Percentiles rank a stretch among this genome's conserved stretches.
These are phyloP conservation scores for Rotaria macrura DNA, from an alignment of 2,888 invertebrate genomes.

Conservation along the genomic window DNA sequence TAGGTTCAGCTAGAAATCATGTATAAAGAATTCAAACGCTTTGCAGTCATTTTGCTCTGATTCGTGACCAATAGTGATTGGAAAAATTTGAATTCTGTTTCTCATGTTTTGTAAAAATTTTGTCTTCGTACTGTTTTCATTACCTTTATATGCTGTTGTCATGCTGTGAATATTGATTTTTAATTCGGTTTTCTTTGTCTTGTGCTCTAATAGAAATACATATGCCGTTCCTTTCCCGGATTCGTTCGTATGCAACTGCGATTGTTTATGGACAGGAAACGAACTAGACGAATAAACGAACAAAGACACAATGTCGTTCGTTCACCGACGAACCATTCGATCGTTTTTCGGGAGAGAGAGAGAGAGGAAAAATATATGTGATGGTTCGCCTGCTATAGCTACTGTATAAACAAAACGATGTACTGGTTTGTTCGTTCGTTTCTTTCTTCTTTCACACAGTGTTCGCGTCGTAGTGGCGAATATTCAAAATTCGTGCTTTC, in stretches of 20 bases:
- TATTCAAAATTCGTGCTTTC: background rate
- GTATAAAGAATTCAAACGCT: too few relatives aligned
- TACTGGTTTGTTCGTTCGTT: background rate
- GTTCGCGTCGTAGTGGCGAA: background rate
- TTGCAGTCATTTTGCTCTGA: too few relatives aligned
- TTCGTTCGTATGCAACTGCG: background rate
- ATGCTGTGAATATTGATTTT: slow-evolving; percentile 1
- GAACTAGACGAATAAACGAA: background rate
- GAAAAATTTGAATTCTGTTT: background rate
- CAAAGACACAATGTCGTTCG: background rate
- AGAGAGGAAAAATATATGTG: background rate
- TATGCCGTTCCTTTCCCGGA: background rate
- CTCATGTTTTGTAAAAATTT: background rate
- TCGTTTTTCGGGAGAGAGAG: too few relatives aligned
- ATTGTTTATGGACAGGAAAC: background rate
- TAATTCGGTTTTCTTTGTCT: background rate
- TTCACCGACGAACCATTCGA: too few relatives aligned
- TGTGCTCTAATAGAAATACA: background rate
- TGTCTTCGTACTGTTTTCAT: background rate
- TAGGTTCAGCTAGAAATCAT: background rate
- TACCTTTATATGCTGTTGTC: background rate
- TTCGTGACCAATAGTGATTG: background rate
- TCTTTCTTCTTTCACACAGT: background rate
- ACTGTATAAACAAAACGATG: background rate
- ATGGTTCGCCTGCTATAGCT: slow-evolving; percentile 7